These are phyloP conservation scores for Novumbra hubbsi DNA, from an alignment of 2,797 vertebrate species.

Conservation along the genomic window DNA sequence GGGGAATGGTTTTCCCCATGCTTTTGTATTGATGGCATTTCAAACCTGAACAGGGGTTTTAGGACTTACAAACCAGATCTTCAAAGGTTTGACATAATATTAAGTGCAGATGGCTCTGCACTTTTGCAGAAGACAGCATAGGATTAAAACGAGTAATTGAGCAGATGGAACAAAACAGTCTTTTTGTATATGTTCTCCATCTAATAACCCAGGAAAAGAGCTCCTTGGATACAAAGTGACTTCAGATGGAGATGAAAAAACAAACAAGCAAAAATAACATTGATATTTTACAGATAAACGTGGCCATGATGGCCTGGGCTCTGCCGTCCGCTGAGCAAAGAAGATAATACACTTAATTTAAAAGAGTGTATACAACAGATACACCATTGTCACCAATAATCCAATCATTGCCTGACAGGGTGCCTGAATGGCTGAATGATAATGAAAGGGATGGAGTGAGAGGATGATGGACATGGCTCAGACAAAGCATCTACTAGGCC, in stretches of 20 bases:
- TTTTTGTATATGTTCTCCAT: background rate
- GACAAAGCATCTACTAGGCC: background rate
- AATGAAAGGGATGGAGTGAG: background rate
- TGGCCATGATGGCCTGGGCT: background rate
- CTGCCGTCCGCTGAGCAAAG: background rate
- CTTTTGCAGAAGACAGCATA: background rate
- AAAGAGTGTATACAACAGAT: background rate
- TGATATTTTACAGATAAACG: background rate
- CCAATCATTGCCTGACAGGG: background rate
- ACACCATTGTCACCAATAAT: constrained; percentile 1
- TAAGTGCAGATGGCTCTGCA: background rate
- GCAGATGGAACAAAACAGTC: background rate
- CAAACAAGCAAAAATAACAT: background rate
- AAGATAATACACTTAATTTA: background rate
- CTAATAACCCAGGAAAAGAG: background rate
- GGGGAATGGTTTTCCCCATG: background rate
- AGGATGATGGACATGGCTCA: background rate
- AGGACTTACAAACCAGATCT: background rate
- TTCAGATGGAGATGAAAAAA: background rate
- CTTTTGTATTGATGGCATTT: background rate
- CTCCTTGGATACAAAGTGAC: background rate
- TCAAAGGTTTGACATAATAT: background rate
- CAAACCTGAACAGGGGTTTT: background rate
- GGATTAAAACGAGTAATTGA: background rate
- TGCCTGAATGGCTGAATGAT: background rate